A percentile compares a stretch with the other conserved stretches of the same genome.
Conservation (phyloP, 2,888 invertebrate species). For the Sinotaia quadrata region DNA sequence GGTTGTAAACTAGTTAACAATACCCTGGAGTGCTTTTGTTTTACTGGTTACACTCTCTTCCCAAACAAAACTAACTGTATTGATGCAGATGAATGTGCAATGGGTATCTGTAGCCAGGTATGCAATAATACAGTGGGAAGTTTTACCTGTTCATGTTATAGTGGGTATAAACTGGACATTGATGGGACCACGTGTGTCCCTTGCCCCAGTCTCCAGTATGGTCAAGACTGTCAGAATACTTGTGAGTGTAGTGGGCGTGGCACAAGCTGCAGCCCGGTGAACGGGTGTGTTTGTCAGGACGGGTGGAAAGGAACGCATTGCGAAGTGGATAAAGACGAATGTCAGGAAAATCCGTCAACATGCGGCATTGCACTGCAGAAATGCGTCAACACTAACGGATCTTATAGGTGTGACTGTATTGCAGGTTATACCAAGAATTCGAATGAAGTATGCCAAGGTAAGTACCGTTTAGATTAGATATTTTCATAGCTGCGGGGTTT, state of each 20-base stretch:
- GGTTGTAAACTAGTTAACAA: conserved; percentile 1
- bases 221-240: not conserved
- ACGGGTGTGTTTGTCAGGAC: conserved; percentile 4
- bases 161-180: not conserved
- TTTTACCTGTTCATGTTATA: not conserved
- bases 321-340: conserved; percentile 3
- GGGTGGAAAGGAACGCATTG: conserved; percentile 8
- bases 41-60: not conserved
- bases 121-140: not conserved
- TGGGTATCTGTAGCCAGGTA: not conserved
- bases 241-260: conserved; percentile 7
- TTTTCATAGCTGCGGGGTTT: too few species aligned
- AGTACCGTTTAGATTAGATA: too few species aligned
- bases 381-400: conserved; percentile 11
- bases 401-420: conserved; percentile 12
- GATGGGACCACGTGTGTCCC: not conserved
- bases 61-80: not conserved
- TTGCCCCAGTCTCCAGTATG: not conserved
- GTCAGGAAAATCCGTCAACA: not conserved
- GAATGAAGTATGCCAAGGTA: not conserved
- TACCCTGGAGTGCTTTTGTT: not conserved
- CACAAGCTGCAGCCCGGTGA: conserved; percentile 1
- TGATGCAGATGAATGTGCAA: not conserved
- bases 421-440: not conserved
- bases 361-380: not conserved